Percentiles rank a stretch among this genome's conserved stretches.
These are phyloP conservation scores for Ophion slaviceki DNA, from an alignment of 2,888 invertebrate species.

Conservation along the genomic window DNA sequence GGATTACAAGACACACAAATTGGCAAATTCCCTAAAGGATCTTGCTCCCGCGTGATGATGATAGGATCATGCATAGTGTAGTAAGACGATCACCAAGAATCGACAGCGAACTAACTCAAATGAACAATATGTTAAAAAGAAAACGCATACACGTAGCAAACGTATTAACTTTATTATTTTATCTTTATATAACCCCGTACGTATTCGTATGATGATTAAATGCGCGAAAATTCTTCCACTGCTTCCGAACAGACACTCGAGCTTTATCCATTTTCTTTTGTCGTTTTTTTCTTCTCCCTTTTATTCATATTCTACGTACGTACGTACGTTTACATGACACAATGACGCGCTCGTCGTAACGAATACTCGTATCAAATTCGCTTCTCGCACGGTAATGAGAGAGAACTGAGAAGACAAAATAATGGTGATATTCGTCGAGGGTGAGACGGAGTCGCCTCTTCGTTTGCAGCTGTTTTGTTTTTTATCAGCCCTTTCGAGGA, in stretches of 20 bases:
- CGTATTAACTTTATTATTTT: slow-evolving; percentile 73
- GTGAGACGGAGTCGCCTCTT: slow-evolving; percentile 23
- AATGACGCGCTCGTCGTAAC: slow-evolving; percentile 39
- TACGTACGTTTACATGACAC: slow-evolving; percentile 48
- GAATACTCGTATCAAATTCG: slow-evolving; percentile 25
- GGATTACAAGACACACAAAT: slow-evolving; percentile 96
- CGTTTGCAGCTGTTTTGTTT: slow-evolving; percentile 4
- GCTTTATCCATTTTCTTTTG: not conserved
- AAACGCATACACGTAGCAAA: slow-evolving; percentile 72
- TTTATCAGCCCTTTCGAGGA: slow-evolving; percentile 19
- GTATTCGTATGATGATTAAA: slow-evolving; percentile 58
- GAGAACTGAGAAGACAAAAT: slow-evolving; percentile 23
- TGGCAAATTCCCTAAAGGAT: slow-evolving; percentile 85
- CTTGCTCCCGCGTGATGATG: slow-evolving; percentile 77
- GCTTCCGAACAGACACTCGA: slow-evolving; percentile 43
- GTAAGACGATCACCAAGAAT: not conserved
- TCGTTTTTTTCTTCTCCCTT: slow-evolving; percentile 4
- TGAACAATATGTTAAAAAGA: slow-evolving; percentile 42
- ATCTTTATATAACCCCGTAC: slow-evolving; percentile 63
- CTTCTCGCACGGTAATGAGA: not conserved
- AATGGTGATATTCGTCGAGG: slow-evolving; percentile 9
- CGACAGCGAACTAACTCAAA: not conserved
- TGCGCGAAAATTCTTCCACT: slow-evolving; percentile 46
- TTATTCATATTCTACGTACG: slow-evolving; percentile 43
- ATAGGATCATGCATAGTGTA: too few species aligned